Evolutionary conservation across 2,113 vertebrate genomes (phyloP), one percentile per base, ranked within the genome.

Genomic region (Antigone vipio): DNA sequence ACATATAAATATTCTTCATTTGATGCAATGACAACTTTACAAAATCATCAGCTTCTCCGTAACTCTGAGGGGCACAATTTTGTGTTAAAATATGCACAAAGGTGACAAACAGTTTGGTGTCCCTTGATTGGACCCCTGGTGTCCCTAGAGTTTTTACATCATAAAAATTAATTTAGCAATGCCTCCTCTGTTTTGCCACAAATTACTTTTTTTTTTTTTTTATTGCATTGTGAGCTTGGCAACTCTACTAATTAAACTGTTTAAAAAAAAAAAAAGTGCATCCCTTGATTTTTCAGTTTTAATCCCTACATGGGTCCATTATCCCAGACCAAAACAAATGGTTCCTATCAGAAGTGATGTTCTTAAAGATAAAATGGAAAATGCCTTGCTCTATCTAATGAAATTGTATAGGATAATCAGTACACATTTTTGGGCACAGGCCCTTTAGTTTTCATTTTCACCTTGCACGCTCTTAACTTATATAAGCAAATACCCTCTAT

Each of bases 151-250:
- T 18, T 88, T 92, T 89, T 58, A 21, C 32, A 86, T 42, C 42
- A 50, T 74, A 89, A 83, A 92, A 94, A 62, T 88, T 83, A 88
- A 83, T 90, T 92, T 90, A 96, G 32, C 38, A 77, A n/a, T 62
- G 30, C 53, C 45, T 92, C 55, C 63, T 82, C 53, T 91, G 63
- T 56, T 88, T 86, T 66, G 59, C 62, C 63, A 88, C 34, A 76
- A 67, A 82, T 92, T 29, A 64, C 8, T 58, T 69, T 64, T 59
- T 73, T 86, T 56, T 66, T 38, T 38, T 38, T 69, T 58, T 75
- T 86, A 82, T 69, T 87, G 60, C 30, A 42, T 11, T 45, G n/a
- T 71, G 64, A 93, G 79, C 72, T 77, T 92, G 74, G 35, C 34
- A 83, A 50, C 9, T 83, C 49, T 85, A 78, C 47, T 90, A 94